These are phyloP conservation scores for Pontoporia blainvillei DNA, from an alignment of 2,113 vertebrate species.

Conservation along the genomic window DNA sequence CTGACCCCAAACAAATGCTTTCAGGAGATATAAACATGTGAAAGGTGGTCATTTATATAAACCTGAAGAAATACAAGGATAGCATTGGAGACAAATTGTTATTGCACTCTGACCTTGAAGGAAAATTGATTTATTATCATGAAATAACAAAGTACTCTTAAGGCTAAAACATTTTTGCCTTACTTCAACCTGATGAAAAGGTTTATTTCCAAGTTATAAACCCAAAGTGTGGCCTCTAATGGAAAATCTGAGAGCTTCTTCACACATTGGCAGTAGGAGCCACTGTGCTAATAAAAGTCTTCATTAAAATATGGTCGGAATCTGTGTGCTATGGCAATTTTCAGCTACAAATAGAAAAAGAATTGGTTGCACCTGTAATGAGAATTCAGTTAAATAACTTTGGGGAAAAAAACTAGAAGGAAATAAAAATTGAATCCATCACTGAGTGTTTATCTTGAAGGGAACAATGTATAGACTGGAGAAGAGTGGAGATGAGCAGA, in stretches of 20 bases:
- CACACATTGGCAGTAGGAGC: not conserved
- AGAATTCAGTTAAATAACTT: conserved; percentile 54
- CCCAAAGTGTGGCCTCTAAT: conserved; percentile 9
- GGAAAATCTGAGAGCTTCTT: conserved; percentile 47
- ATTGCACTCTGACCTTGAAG: conserved; percentile 66
- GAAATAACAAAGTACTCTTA: conserved; percentile 63
- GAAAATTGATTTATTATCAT: conserved; percentile 68
- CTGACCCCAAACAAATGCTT: conserved; percentile 36
- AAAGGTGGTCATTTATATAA: conserved; percentile 60
- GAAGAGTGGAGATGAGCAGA: not conserved
- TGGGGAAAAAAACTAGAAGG: not conserved
- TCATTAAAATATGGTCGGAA: conserved; percentile 52
- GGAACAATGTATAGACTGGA: not conserved
- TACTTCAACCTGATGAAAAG: conserved; percentile 54
- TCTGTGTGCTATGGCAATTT: conserved; percentile 22
- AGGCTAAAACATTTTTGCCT: conserved; percentile 65
- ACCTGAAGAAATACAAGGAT: conserved; percentile 43
- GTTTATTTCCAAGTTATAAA: conserved; percentile 63
- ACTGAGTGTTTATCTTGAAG: conserved; percentile 21
- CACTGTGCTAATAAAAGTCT: conserved; percentile 39
- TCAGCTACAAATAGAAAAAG: conserved; percentile 41
- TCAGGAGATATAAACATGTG: conserved; percentile 51
- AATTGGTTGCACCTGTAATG: conserved; percentile 51
- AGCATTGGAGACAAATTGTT: conserved; percentile 64
- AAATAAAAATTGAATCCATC: conserved; percentile 45